phyloP scores from a whole-genome alignment of 2,797 vertebrate genomes.

The Lagodon rhomboides region DNA sequence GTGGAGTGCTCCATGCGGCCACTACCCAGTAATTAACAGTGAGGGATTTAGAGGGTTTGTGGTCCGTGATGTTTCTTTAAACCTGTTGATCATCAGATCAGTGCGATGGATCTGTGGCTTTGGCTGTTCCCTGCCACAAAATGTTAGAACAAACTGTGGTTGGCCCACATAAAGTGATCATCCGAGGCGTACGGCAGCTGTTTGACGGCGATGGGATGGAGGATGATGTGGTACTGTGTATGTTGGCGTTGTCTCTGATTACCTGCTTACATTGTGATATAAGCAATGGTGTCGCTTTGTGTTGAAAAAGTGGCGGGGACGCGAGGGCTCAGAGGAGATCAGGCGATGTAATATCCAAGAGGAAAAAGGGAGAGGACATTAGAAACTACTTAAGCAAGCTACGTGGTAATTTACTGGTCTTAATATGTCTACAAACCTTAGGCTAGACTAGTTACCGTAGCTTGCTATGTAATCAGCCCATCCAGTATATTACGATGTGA shows the following conservation, averaged over 20 bases:
- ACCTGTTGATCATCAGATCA: constrained; percentile 65
- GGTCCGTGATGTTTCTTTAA: constrained; percentile 62
- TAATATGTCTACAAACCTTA: no score
- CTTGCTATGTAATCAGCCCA: no score
- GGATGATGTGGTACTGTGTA: constrained; percentile 1
- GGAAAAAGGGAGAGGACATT: no score
- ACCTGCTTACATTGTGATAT: not conserved
- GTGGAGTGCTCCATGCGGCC: constrained; percentile 67
- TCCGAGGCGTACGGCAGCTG: not conserved
- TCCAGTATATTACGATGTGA: no score
- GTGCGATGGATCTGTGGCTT: constrained; percentile 15
- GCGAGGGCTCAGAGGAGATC: no score
- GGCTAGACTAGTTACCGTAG: no score
- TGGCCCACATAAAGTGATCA: constrained; percentile 4
- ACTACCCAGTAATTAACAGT: constrained; percentile 77
- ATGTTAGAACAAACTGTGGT: not conserved
- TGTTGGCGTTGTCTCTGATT: constrained; percentile 7
- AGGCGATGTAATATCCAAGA: no score
- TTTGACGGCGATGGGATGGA: constrained; percentile 20
- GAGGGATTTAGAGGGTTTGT: constrained; percentile 70
- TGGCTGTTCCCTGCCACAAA: not conserved
- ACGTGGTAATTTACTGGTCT: no score
- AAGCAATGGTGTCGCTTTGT: no score
- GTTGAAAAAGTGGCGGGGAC: no score
- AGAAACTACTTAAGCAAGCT: no score